Percentiles rank a stretch among this genome's conserved stretches.
These are phyloP conservation scores for Bubalus kerabau DNA, from an alignment of 2,113 vertebrate genomes.

Conservation along the genomic window DNA sequence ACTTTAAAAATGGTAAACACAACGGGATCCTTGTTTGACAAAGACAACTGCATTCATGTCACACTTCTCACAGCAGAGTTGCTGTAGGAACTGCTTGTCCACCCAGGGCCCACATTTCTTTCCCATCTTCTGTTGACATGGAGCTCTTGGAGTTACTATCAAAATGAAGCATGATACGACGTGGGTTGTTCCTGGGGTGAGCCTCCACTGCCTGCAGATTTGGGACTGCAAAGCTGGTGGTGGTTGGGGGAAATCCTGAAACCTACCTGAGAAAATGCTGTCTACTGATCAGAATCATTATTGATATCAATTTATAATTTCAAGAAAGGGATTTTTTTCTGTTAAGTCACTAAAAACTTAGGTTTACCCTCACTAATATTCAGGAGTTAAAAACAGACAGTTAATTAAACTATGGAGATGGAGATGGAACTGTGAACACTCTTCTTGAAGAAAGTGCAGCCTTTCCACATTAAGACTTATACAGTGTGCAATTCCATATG, in stretches of 20 bases:
- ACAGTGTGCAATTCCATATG: too few relatives aligned
- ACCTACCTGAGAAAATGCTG: background rate
- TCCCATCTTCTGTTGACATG: accelerated
- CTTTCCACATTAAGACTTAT: background rate
- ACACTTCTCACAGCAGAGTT: background rate
- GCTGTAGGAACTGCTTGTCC: background rate
- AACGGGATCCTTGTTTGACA: background rate
- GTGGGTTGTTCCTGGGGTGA: accelerated
- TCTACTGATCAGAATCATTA: background rate
- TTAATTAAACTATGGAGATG: background rate
- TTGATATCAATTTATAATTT: background rate
- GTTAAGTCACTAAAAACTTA: background rate
- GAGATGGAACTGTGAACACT: background rate
- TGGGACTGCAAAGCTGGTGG: background rate
- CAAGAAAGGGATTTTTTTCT: background rate
- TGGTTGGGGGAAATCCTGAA: too few relatives aligned
- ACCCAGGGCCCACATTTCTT: background rate
- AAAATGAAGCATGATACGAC: background rate
- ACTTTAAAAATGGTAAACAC: background rate
- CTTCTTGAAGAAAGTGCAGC: background rate
- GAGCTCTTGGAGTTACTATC: background rate
- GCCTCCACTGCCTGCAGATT: too few relatives aligned
- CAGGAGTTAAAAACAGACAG: background rate
- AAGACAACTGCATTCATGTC: accelerated
- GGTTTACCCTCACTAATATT: background rate